These are phyloP conservation scores for Orius laevigatus DNA, from an alignment of 1,140 invertebrate species.

Conservation along the genomic window DNA sequence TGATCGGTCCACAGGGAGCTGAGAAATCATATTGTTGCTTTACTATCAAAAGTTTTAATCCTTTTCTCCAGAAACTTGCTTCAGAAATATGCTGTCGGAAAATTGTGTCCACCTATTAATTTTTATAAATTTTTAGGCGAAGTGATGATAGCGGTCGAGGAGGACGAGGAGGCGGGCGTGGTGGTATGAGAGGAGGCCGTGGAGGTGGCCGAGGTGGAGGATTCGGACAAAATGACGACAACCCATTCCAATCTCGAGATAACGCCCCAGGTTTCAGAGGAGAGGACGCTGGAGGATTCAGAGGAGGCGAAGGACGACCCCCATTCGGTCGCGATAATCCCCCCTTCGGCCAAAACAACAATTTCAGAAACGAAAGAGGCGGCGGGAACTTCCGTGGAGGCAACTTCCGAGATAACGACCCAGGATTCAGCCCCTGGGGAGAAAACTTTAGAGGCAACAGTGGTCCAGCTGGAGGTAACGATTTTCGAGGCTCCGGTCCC, in stretches of 20 bases:
- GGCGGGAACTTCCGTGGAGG: too few species aligned
- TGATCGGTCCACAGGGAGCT: too few species aligned
- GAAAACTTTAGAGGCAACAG: too few species aligned
- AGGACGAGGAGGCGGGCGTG: conserved; percentile 3
- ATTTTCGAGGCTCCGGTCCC: conserved; percentile 15
- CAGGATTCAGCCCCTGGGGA: neutral
- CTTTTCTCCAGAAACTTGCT: too few species aligned
- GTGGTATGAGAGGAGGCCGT: neutral
- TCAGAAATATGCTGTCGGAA: too few species aligned
- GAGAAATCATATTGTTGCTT: too few species aligned
- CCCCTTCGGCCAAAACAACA: too few species aligned
- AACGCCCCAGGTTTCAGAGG: conserved; percentile 24
- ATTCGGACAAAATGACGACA: conserved; percentile 1
- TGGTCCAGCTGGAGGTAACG: conserved; percentile 17
- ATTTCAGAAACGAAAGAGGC: too few species aligned
- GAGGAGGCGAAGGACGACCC: conserved; percentile 18
- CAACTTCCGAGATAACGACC: conserved; percentile 17
- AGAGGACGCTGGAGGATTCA: conserved; percentile 1
- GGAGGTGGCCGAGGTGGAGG: conserved; percentile 4
- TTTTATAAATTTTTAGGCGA: too few species aligned
- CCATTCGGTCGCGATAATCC: too few species aligned
- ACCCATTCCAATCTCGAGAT: conserved; percentile 26
- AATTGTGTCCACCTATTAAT: too few species aligned
- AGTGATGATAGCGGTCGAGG: neutral
- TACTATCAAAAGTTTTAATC: too few species aligned